Evolutionary conservation across 2,113 vertebrate species (phyloP).

Genomic region (Gallinago jamesoni): DNA sequence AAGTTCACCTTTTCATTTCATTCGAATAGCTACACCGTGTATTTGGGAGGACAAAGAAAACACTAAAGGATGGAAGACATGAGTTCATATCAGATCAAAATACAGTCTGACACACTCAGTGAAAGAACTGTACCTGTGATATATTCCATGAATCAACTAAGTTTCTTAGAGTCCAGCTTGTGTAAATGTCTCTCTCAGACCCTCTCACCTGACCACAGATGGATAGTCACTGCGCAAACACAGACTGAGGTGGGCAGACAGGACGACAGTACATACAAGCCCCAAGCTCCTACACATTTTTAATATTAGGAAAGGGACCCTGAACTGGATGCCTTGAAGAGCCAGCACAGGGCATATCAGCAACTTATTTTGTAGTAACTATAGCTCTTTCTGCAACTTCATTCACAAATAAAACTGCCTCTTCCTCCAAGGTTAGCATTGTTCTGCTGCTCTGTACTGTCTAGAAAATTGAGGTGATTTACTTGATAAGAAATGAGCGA

Average conservation of each 20-base stretch:
- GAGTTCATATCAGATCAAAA: background rate
- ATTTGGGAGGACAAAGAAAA: background rate
- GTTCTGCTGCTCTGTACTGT: background rate
- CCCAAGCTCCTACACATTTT: background rate
- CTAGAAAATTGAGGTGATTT: background rate
- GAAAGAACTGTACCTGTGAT: background rate
- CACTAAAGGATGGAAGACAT: background rate
- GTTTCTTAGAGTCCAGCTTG: background rate
- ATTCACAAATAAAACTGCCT: background rate
- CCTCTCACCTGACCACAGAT: background rate
- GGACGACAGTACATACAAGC: fast-evolving
- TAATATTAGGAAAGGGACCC: background rate
- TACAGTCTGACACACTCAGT: background rate
- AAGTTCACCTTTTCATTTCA: background rate
- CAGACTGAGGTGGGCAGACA: background rate
- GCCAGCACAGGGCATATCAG: background rate
- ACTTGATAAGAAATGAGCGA: background rate
- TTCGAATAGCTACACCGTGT: background rate
- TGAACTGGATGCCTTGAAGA: background rate
- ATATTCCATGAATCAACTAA: background rate
- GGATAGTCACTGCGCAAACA: background rate
- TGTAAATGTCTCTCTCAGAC: background rate
- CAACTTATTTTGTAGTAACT: background rate
- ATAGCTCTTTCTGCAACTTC: background rate
- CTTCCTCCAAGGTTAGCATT: background rate